Evolutionary conservation across 1,140 invertebrate species (phyloP), one percentile per base, ranked within the genome.

Genomic region (Cherax destructor): DNA sequence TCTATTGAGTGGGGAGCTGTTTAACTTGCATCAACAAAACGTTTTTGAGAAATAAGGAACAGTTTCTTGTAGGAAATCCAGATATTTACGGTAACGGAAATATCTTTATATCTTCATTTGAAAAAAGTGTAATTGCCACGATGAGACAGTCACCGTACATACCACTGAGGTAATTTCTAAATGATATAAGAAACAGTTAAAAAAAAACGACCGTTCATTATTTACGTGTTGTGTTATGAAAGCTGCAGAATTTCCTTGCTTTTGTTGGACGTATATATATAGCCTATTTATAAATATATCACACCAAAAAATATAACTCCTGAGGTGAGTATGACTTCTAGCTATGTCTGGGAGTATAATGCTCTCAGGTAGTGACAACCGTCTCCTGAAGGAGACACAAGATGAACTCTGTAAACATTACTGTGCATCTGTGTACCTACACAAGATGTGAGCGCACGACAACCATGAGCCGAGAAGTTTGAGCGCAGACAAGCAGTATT

Each of bases 401-500:
- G 41, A 85, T 61, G 49, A 24, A 85, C 83, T 74, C 83, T 85
- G 61, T 74, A 56, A 72, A 74, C 69, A 72, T 56, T 85, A 85
- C 61, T 85, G 83, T 85, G 83, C 83, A 85, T 85, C 50, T 72
- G 47, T 74, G 83, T 85, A 10, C 83, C 83, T 74, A 85, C 65
- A 85, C 13, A 18, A 88, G 78, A 52, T 74, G 87, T 81, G 79
- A 83, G 21, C 10, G 56, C 61, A 88, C 87, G 79, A 88, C 87
- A 88, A 88, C 41, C 87, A 88, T 88, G 59, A 88, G 87, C 87
- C 87, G 59, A 50, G 83, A 41, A 86, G 74, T 50, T 69, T 74
- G 61, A 85, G 83, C 83, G 83, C 83, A 88, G 65, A 81, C 87
- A 88, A 88, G 87, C 87, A 88, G 65, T 72, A 80, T 88, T 77